Conservation (phyloP, 1,140 invertebrate genomes). For the Mesaphorura yosii region DNA sequence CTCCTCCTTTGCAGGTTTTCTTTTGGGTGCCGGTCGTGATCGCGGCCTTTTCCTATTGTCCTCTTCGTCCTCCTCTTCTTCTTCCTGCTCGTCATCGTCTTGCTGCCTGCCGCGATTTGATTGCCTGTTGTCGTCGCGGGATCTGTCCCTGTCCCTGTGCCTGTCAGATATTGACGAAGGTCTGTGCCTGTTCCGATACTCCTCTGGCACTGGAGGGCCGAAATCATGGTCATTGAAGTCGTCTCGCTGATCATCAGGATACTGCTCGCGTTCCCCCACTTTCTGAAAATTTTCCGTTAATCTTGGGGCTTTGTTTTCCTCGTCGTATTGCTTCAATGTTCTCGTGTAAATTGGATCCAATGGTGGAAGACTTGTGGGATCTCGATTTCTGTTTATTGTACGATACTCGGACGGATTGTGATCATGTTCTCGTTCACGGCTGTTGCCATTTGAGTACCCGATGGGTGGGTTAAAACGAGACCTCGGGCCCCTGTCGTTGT, state of each 20-base stretch:
- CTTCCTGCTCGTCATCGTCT: background rate
- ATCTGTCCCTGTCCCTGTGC: background rate
- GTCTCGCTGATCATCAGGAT: background rate
- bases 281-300: background rate
- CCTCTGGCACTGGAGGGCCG: background rate
- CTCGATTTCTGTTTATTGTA: too few species aligned
- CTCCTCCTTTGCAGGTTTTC: constrained; percentile 8
- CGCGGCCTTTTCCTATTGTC: background rate
- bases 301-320: constrained; percentile 2
- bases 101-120: background rate
- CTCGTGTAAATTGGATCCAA: constrained; percentile 29
- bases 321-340: constrained; percentile 28
- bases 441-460: too few species aligned
- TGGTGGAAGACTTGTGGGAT: constrained; percentile 1
- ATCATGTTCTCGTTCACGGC: too few species aligned
- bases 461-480: too few species aligned
- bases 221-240: background rate
- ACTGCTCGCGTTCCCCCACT: background rate
- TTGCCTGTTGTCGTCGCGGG: background rate
- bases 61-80: background rate
- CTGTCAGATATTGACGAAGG: background rate
- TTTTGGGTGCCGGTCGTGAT: constrained; percentile 1
- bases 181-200: background rate
- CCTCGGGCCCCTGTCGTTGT: too few species aligned
- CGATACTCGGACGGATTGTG: too few species aligned